phyloP scores from a whole-genome alignment of 2,888 invertebrate genomes.

The Fragum whitleyi region DNA sequence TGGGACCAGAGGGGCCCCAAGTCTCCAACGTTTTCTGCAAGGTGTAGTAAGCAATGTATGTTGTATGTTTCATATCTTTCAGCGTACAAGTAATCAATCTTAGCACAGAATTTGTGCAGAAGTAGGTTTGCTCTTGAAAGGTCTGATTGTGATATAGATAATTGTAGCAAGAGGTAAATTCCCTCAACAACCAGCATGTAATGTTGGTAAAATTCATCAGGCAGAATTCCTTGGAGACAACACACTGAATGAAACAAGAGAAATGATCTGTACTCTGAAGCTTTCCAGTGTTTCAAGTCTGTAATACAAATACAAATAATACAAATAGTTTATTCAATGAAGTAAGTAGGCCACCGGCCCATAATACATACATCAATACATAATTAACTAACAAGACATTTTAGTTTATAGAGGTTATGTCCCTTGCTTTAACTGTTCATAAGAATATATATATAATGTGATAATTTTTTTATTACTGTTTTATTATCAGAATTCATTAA shows the following conservation, averaged over 20 bases:
- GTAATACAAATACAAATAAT: too few species aligned
- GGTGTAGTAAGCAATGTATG: constrained; percentile 49
- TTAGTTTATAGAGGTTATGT: too few species aligned
- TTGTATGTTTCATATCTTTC: constrained; percentile 40
- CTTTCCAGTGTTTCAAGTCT: constrained; percentile 60
- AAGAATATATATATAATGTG: too few species aligned
- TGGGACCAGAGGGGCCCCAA: constrained; percentile 56
- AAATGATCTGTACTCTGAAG: constrained; percentile 59
- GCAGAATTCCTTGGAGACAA: constrained; percentile 31
- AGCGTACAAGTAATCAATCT: constrained; percentile 29
- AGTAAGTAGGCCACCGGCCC: too few species aligned
- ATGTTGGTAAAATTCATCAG: constrained; percentile 23
- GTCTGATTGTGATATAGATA: constrained; percentile 10
- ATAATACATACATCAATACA: too few species aligned
- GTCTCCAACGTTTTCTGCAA: constrained; percentile 42
- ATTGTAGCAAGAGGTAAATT: constrained; percentile 19
- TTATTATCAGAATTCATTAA: too few species aligned
- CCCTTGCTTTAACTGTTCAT: too few species aligned
- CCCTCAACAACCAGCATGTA: constrained; percentile 33
- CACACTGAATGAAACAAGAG: constrained; percentile 51
- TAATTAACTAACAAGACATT: too few species aligned
- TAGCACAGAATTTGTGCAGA: constrained; percentile 24
- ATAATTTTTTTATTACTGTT: too few species aligned
- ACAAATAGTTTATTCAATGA: too few species aligned
- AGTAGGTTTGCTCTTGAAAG: constrained; percentile 18